phyloP scores from a whole-genome alignment of 1,140 invertebrate species.

The Cherax quadricarinatus region DNA sequence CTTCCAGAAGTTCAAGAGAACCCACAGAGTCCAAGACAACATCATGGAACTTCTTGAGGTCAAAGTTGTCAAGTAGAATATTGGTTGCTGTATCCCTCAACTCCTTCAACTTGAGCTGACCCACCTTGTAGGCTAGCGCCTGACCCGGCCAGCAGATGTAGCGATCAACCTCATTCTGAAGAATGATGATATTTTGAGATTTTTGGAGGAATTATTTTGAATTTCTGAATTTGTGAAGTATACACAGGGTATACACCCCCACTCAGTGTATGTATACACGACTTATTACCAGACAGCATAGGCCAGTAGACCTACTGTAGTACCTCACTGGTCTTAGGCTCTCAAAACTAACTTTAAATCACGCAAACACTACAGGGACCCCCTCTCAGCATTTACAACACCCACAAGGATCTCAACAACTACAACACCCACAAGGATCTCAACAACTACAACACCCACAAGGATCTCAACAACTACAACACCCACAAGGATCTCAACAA shows the following conservation, averaged over 20 bases:
- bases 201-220: neutral
- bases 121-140: constrained; percentile 79
- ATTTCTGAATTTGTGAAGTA: neutral
- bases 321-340: no score
- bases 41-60: constrained; percentile 73
- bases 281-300: no score
- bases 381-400: no score
- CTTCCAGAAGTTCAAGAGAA: constrained; percentile 71
- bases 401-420: no score
- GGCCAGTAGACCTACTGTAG: no score
- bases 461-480: no score
- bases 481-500: no score
- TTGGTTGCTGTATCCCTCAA: constrained; percentile 75
- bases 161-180: constrained; percentile 74
- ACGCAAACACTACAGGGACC: no score
- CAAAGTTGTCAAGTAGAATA: constrained; percentile 75
- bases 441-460: no score
- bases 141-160: constrained; percentile 79
- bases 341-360: no score
- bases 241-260: neutral
- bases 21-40: constrained; percentile 72
- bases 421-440: no score
- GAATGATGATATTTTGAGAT: neutral
- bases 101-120: constrained; percentile 77
- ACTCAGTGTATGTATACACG: neutral